Percentiles rank a stretch among this genome's conserved stretches.
These are phyloP conservation scores for Xiphophorus hellerii DNA, from an alignment of 2,113 vertebrate species.

Conservation along the genomic window DNA sequence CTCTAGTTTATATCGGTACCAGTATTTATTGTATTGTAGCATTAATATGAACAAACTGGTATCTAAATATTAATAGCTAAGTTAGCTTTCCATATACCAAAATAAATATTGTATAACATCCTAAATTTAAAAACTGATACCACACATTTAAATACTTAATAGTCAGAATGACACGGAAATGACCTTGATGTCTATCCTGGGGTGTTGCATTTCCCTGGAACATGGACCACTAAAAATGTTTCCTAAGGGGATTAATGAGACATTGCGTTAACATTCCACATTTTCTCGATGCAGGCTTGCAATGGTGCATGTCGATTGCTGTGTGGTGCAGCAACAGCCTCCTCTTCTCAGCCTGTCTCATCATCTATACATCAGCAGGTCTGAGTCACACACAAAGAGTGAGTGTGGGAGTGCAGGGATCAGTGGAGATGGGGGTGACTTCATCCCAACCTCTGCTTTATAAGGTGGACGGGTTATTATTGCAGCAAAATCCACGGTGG, in stretches of 20 bases:
- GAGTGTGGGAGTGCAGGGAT: slow-evolving; percentile 67
- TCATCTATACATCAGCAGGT: slow-evolving; percentile 68
- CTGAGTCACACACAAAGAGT: slow-evolving; percentile 65
- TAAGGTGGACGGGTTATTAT: slow-evolving; percentile 66
- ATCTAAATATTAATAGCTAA: not conserved
- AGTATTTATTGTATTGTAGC: not conserved
- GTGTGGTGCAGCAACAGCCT: slow-evolving; percentile 46
- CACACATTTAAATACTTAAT: not conserved
- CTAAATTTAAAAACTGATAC: not conserved
- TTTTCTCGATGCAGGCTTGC: slow-evolving; percentile 39
- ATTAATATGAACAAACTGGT: not conserved
- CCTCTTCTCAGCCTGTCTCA: slow-evolving; percentile 63
- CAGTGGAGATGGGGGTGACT: slow-evolving; percentile 49
- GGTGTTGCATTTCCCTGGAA: slow-evolving; percentile 12
- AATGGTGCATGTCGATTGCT: slow-evolving; percentile 48
- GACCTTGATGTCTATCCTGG: slow-evolving; percentile 12
- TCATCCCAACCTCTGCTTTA: slow-evolving; percentile 57
- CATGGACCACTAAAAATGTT: slow-evolving; percentile 23
- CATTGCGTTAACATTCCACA: slow-evolving; percentile 47
- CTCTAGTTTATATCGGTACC: not conserved
- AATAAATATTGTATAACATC: not conserved
- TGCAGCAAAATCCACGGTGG: slow-evolving; percentile 45
- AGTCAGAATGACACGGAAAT: slow-evolving; percentile 11
- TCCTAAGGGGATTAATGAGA: slow-evolving; percentile 47
- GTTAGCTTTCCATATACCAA: not conserved